phyloP scores from a whole-genome alignment of 2,113 vertebrate species.

The Mesocricetus auratus region DNA sequence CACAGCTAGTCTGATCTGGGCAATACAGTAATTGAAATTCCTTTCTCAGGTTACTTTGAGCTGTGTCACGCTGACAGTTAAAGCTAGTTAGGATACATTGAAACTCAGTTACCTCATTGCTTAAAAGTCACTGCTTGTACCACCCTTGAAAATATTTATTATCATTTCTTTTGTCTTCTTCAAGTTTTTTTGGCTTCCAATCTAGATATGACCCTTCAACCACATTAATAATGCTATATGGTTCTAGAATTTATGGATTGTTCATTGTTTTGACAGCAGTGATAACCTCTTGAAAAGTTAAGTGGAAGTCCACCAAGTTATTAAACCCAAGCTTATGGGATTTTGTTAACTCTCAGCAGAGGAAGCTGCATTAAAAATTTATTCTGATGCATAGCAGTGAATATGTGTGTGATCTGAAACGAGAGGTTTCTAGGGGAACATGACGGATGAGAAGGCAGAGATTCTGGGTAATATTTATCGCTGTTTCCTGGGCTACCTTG shows the following conservation, averaged over 20 bases:
- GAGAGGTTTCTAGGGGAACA: background rate
- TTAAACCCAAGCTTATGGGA: constrained; percentile 20
- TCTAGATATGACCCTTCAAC: background rate
- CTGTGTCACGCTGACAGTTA: background rate
- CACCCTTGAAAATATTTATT: background rate
- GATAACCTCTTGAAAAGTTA: constrained; percentile 64
- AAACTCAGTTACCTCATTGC: background rate
- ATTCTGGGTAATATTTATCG: constrained; percentile 43
- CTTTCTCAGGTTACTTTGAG: background rate
- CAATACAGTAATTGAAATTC: too few species aligned
- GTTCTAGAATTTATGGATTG: constrained; percentile 53
- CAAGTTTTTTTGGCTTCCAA: constrained; percentile 23
- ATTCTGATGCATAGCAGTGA: constrained; percentile 7
- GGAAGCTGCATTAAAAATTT: constrained; percentile 61
- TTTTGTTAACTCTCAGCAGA: constrained; percentile 31
- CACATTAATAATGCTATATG: constrained; percentile 36
- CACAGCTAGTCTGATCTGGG: background rate
- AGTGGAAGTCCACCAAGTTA: constrained; percentile 36
- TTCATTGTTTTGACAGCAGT: background rate
- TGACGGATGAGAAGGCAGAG: background rate
- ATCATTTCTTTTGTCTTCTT: background rate
- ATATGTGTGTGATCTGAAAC: background rate
- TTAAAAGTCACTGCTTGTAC: background rate
- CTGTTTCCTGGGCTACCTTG: constrained; percentile 40
- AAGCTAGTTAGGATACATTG: background rate